A percentile compares a stretch with the other conserved stretches of the same genome.
phyloP scores from a whole-genome alignment of 1,140 invertebrate species.

The Chrysomallon squamiferum region DNA sequence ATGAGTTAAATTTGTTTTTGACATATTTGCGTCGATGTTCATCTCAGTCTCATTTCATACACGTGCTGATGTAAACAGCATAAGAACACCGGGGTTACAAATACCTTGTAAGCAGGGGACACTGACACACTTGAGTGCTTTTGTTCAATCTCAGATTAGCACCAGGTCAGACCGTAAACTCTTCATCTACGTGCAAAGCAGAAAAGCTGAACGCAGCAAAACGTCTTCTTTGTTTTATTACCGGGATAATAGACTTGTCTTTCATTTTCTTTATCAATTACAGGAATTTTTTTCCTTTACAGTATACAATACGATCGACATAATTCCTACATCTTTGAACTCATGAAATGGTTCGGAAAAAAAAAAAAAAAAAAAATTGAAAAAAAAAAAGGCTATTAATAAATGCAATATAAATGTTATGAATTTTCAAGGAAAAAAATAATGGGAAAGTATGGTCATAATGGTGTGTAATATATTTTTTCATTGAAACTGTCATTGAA shows the following conservation, averaged over 20 bases:
- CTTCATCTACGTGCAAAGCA: not conserved
- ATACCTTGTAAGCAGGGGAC: not conserved
- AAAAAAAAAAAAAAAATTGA: no score
- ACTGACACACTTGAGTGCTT: slow-evolving; percentile 20
- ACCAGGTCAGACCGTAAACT: not conserved
- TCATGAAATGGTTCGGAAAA: no score
- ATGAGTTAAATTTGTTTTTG: not conserved
- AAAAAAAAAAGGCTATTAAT: no score
- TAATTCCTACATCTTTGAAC: no score
- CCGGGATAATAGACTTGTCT: not conserved
- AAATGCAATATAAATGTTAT: no score
- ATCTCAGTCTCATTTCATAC: slow-evolving; percentile 2
- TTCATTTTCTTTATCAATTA: no score
- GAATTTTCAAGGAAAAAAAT: no score
- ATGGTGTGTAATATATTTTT: no score
- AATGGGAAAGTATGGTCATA: no score
- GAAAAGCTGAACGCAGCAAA: not conserved
- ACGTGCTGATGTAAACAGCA: slow-evolving; percentile 8
- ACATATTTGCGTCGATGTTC: not conserved
- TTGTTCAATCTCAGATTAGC: slow-evolving; percentile 11
- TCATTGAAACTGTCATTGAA: no score
- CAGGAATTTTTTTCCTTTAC: no score
- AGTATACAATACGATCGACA: no score
- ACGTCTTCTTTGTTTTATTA: not conserved
- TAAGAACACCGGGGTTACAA: not conserved